phyloP scores from a whole-genome alignment of 2,113 vertebrate genomes.

The Apteryx mantelli region DNA sequence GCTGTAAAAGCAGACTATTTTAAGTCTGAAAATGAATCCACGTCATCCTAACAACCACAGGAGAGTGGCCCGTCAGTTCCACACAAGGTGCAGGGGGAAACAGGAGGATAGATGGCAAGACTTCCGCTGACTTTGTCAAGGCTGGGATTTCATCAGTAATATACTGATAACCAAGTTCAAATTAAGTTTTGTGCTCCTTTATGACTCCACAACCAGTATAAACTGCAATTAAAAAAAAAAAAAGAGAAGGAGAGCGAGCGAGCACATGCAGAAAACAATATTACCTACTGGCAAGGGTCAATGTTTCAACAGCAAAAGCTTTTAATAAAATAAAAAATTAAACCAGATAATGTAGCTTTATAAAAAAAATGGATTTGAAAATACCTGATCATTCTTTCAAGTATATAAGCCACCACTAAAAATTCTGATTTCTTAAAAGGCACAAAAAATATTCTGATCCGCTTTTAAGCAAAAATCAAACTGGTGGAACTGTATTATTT shows the following conservation, averaged over 20 bases:
- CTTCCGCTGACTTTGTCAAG: not conserved
- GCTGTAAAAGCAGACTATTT: conserved; percentile 63
- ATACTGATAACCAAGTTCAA: not conserved
- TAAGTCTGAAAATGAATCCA: conserved; percentile 63
- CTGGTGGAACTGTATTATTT: not conserved
- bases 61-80: not conserved
- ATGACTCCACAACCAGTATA: not conserved
- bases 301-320: not conserved
- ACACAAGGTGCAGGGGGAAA: not conserved
- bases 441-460: not conserved
- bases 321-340: not conserved
- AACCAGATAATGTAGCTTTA: not conserved
- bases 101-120: not conserved
- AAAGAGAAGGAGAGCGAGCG: not conserved
- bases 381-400: not conserved
- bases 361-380: not conserved
- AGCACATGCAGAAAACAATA: not conserved
- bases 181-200: not conserved
- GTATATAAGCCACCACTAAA: not conserved
- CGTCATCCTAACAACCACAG: not conserved
- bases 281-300: not conserved
- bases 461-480: not conserved
- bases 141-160: not conserved
- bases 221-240: not conserved
- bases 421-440: not conserved